Evolutionary conservation across 92 coral and sea anemone genomes (phyloP).

Genomic region (Epizoanthus fatuus): DNA sequence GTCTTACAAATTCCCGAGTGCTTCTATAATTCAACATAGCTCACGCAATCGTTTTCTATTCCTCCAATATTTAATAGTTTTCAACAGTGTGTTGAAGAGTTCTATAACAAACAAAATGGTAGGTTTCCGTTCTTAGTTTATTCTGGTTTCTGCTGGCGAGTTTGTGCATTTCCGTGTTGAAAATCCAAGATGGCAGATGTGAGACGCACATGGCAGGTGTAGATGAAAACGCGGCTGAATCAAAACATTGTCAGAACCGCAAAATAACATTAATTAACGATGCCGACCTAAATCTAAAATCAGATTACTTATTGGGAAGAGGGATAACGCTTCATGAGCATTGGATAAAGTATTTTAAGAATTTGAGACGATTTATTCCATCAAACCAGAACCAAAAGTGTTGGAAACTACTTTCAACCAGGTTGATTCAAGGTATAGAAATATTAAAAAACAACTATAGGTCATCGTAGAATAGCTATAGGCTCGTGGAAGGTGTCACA

Average conservation of each 20-base stretch:
- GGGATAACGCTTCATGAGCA: neutral
- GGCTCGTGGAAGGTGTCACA: neutral
- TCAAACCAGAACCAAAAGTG: neutral
- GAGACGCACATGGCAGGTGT: no score
- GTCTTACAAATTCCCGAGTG: no score
- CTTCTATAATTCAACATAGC: no score
- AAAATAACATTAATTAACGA: neutral
- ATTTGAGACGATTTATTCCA: neutral
- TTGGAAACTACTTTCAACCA: conserved; percentile 3
- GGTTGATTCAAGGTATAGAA: conserved; percentile 14
- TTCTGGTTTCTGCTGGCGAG: no score
- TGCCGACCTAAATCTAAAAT: conserved; percentile 9
- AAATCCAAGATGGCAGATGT: no score
- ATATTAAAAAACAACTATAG: neutral
- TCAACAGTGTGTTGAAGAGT: no score
- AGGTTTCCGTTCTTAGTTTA: no score
- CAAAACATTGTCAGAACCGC: neutral
- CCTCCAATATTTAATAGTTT: no score
- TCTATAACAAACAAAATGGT: no score
- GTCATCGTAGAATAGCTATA: neutral
- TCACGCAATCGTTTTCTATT: no score
- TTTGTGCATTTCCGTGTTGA: no score
- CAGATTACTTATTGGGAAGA: neutral
- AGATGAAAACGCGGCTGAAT: neutral
- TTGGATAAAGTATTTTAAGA: conserved; percentile 24